Conservation (phyloP, 2,113 vertebrate species). For the Lepisosteus osseus region DNA sequence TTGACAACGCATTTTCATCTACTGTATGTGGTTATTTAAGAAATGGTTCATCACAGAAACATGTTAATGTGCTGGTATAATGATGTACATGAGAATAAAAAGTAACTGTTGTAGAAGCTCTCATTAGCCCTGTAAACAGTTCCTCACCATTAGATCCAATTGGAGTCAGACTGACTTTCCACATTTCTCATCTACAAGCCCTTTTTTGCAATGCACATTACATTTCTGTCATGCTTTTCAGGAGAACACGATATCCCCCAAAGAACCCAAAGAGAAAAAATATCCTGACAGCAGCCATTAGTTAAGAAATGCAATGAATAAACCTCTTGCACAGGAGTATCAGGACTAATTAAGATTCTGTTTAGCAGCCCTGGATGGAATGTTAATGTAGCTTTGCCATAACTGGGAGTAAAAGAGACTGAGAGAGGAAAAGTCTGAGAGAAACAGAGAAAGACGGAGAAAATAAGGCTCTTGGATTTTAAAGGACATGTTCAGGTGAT, state of each 20-base stretch:
- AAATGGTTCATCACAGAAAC: constrained; percentile 13
- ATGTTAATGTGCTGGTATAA: constrained; percentile 11
- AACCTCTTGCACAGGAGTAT: constrained; percentile 70
- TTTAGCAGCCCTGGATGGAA: constrained; percentile 70
- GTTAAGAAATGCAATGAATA: constrained; percentile 59
- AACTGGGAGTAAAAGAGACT: constrained; percentile 44
- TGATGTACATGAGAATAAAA: constrained; percentile 31
- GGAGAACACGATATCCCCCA: constrained; percentile 61
- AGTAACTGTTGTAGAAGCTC: constrained; percentile 34
- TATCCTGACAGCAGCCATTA: constrained; percentile 64
- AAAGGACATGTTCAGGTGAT: constrained; percentile 71
- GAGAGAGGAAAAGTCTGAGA: constrained; percentile 49
- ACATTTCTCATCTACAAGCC: constrained; percentile 45
- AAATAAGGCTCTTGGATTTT: constrained; percentile 50
- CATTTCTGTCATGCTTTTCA: constrained; percentile 63
- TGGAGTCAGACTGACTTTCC: constrained; percentile 49
- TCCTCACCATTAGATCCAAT: constrained; percentile 62
- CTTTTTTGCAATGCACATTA: constrained; percentile 45
- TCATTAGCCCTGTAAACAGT: constrained; percentile 48
- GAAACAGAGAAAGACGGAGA: constrained; percentile 28
- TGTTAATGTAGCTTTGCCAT: constrained; percentile 72
- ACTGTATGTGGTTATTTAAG: neutral
- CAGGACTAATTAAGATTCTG: constrained; percentile 78
- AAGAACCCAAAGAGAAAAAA: constrained; percentile 57
- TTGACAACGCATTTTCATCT: neutral